Conservation (phyloP, 2,888 invertebrate genomes). For the Netelia inedita region DNA sequence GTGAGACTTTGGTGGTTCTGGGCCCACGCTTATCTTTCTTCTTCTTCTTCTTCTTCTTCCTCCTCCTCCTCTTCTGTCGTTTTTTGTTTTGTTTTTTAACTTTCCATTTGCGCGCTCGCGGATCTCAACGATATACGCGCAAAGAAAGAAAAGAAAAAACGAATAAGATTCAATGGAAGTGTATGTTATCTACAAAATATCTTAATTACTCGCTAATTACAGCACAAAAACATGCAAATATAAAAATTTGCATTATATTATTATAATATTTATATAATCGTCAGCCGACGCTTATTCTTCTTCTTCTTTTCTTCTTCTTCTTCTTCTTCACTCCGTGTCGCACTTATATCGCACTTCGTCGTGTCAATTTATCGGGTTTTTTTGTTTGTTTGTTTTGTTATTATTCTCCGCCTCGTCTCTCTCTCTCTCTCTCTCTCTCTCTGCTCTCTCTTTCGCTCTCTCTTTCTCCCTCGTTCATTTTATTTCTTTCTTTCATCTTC, state of each 20-base stretch:
- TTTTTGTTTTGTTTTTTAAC: too few relatives aligned
- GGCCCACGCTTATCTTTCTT: conserved; percentile 67
- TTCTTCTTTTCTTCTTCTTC: conserved; percentile 28
- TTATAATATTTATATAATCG: conserved; percentile 82
- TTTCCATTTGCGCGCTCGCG: conserved; percentile 69
- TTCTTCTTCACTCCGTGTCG: conserved; percentile 62
- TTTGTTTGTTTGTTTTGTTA: conserved; percentile 37
- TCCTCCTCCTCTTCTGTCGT: not conserved
- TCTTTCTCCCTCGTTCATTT: conserved; percentile 21
- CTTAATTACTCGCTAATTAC: conserved; percentile 85
- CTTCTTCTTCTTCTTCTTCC: conserved; percentile 53
- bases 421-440: too few relatives aligned
- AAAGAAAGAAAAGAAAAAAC: conserved; percentile 72
- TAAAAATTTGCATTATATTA: conserved; percentile 84
- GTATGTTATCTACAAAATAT: conserved; percentile 85
- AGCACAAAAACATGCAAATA: conserved; percentile 85
- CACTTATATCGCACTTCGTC: conserved; percentile 73
- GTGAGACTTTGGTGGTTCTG: conserved; percentile 78
- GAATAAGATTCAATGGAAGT: conserved; percentile 84
- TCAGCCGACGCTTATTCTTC: conserved; percentile 75
- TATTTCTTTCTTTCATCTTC: conserved; percentile 16
- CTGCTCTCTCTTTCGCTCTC: conserved; percentile 25
- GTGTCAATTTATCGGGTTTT: conserved; percentile 73
- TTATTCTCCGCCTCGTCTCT: conserved; percentile 38
- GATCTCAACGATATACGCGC: conserved; percentile 64